Conservation (phyloP, 2,888 invertebrate species). For the Drosophila antonietae region DNA sequence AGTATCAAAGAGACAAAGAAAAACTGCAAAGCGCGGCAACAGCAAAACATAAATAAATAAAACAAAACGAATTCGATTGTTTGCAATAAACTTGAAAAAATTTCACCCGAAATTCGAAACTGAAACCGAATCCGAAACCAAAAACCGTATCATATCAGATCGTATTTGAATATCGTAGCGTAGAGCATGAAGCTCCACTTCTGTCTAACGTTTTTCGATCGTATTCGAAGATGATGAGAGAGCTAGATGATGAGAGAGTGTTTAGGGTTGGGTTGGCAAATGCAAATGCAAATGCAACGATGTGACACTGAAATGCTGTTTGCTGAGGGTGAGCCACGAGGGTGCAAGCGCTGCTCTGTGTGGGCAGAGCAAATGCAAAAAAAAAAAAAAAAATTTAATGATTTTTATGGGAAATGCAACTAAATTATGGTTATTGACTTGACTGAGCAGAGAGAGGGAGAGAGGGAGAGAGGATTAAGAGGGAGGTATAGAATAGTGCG, state of each 20-base stretch:
- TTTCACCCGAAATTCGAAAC: slow-evolving; percentile 46
- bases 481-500: background rate
- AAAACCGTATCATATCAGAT: slow-evolving; percentile 11
- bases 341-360: slow-evolving; percentile 29
- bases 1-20: slow-evolving; percentile 1
- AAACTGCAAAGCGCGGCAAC: slow-evolving; percentile 6
- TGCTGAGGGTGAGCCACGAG: slow-evolving; percentile 11
- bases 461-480: background rate
- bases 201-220: background rate
- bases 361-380: slow-evolving; percentile 26
- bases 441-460: background rate
- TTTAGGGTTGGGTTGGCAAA: background rate
- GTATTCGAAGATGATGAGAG: slow-evolving; percentile 16
- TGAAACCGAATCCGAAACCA: slow-evolving; percentile 33
- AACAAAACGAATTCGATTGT: slow-evolving; percentile 56
- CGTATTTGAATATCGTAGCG: slow-evolving; percentile 3
- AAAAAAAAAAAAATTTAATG: background rate
- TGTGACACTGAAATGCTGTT: slow-evolving; percentile 40
- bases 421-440: slow-evolving; percentile 20
- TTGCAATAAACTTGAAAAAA: slow-evolving; percentile 57
- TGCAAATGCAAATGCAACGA: slow-evolving; percentile 8
- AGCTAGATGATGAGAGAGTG: background rate
- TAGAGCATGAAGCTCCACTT: background rate
- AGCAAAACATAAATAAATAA: slow-evolving; percentile 25
- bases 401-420: slow-evolving; percentile 20